These are phyloP conservation scores for Dendrocincla fuliginosa DNA, from an alignment of 2,797 vertebrate species.

Conservation along the genomic window DNA sequence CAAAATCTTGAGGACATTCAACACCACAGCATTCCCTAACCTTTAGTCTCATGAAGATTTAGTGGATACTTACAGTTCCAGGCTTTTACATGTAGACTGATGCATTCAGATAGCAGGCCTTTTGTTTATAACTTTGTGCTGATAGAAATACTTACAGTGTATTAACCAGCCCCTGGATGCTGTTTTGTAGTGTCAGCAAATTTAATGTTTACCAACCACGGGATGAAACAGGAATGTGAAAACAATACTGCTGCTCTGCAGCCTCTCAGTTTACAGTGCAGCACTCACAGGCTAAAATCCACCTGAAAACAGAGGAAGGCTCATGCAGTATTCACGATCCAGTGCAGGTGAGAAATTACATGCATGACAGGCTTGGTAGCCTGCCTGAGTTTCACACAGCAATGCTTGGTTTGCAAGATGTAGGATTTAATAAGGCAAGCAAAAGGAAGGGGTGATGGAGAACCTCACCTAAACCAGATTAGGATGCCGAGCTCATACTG, in stretches of 20 bases:
- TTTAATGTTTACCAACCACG: neutral
- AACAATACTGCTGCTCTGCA: neutral
- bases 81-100: neutral
- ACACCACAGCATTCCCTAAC: neutral
- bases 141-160: neutral
- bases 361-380: neutral
- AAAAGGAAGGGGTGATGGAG: neutral
- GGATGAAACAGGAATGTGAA: neutral
- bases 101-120: neutral
- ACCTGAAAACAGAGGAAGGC: neutral
- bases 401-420: neutral
- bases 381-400: neutral
- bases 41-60: neutral
- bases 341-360: neutral
- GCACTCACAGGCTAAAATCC: neutral
- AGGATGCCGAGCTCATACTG: slow-evolving; percentile 33
- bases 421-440: slow-evolving; percentile 5
- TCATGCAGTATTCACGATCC: neutral
- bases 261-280: neutral
- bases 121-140: neutral
- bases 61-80: neutral
- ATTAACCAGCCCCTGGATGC: neutral
- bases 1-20: neutral
- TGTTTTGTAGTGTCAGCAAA: neutral
- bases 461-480: slow-evolving; percentile 36